Percentiles rank a stretch among this genome's conserved stretches.
phyloP scores from a whole-genome alignment of 1,140 invertebrate genomes.

The Brachionus rubens region DNA sequence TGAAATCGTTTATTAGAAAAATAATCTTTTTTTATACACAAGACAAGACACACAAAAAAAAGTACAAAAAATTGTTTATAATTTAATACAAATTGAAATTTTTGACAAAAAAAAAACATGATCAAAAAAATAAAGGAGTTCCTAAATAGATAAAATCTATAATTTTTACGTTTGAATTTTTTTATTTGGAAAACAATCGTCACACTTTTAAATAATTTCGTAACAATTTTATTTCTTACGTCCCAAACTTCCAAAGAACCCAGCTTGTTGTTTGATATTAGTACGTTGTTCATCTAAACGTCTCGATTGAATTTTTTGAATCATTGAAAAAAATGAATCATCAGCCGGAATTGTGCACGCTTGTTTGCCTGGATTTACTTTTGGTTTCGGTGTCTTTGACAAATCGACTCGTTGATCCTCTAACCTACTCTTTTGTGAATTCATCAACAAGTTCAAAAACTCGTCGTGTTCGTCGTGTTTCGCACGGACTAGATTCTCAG shows the following conservation, averaged over 20 bases:
- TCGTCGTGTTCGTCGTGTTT: conserved; percentile 76
- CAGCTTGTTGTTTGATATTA: background rate
- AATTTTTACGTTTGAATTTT: too few species aligned
- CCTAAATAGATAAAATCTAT: too few species aligned
- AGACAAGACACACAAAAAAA: too few species aligned
- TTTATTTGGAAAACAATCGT: background rate
- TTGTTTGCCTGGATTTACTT: conserved; percentile 4
- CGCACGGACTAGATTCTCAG: background rate
- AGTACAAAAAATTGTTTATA: too few species aligned
- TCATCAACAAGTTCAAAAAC: conserved; percentile 86
- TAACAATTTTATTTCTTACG: background rate
- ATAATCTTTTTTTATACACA: too few species aligned
- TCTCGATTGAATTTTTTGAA: conserved; percentile 85
- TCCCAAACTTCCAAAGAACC: background rate
- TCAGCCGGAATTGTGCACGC: conserved; percentile 66
- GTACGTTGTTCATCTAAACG: conserved; percentile 63
- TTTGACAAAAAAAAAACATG: too few species aligned
- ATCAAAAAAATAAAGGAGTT: too few species aligned
- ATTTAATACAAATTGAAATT: too few species aligned
- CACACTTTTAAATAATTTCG: background rate
- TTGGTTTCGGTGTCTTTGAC: conserved; percentile 47
- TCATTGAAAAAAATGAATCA: conserved; percentile 89
- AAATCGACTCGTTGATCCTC: conserved; percentile 58
- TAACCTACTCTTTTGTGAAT: conserved; percentile 78
- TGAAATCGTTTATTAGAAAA: too few species aligned